Evolutionary conservation across 2,797 vertebrate species (phyloP), one percentile per base, ranked within the genome.

Genomic region (Sebastes flavidus): DNA sequence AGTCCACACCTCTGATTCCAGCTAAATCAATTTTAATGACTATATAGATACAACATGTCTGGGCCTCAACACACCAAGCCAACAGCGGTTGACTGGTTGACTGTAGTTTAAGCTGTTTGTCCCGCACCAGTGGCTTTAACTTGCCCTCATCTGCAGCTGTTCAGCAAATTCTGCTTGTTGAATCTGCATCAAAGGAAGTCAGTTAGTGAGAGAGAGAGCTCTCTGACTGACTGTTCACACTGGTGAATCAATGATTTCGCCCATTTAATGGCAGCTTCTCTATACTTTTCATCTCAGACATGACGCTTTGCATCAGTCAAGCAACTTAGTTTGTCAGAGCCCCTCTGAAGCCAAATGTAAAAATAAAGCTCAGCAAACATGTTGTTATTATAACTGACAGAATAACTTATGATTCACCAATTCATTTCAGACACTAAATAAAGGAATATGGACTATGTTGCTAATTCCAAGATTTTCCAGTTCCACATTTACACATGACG

Each of bases 401-500:
- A 30, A 29, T 10, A n/a, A 16, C n/a, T 13, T 54, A 34, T 16
- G 6, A 70, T 29, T 75, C 25, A 42, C 7, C 2, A 78, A 6
- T 59, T 13, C 1, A 63, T 42, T 27, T 11, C 2, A 38, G 20
- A 62, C 25, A 16, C 8, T 22, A 54, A 27, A 68, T 42, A 25
- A 9, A 20, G 13, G 68, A 61, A 75, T 1, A 36, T 11, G 34
- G 34, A 34, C 54, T 27, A 2, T 9, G 22, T 72, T 30, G 32
- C 29, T 16, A n/a, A 69, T 6, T 34, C 5, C 34, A 22, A 52
- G 18, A 75, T 63, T 66, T 89, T 75, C 83, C 76, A 75, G 22
- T 84, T 85, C 80, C 73, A 74, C 54, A 67, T 60, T 81, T 61
- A 22, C 68, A 49, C 60, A 80, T 16, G 3, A 55, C 42, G 52